These are phyloP conservation scores for Sebastes steindachneri DNA, from an alignment of 2,797 vertebrate genomes.

Conservation along the genomic window DNA sequence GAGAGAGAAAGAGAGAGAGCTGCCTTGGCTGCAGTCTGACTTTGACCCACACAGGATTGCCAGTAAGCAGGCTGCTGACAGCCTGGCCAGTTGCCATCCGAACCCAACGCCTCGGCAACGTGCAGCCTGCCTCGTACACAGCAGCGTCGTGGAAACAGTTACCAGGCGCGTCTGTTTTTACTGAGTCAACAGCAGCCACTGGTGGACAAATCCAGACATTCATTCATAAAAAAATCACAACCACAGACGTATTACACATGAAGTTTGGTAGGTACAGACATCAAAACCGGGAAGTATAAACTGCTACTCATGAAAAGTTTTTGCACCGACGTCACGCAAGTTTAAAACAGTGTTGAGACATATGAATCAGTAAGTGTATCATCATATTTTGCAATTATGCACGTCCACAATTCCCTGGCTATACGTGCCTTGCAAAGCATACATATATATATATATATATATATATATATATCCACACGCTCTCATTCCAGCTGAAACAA, in stretches of 20 bases:
- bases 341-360: background rate
- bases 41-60: constrained; percentile 74
- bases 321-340: background rate
- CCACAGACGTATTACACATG: constrained; percentile 7
- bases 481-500: constrained; percentile 67
- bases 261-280: background rate
- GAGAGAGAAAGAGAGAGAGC: constrained; percentile 28
- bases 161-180: constrained; percentile 42
- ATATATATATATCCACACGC: constrained; percentile 11
- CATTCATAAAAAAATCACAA: constrained; percentile 79
- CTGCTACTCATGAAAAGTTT: background rate
- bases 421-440: constrained; percentile 20
- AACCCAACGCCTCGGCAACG: constrained; percentile 77
- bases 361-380: background rate
- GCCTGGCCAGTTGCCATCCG: constrained; percentile 69
- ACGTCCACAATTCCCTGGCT: background rate
- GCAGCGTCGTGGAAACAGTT: constrained; percentile 65
- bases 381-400: background rate
- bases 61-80: constrained; percentile 79
- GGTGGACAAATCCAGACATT: constrained; percentile 67
- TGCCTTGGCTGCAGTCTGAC: constrained; percentile 59
- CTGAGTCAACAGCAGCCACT: constrained; percentile 78
- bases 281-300: background rate
- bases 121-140: constrained; percentile 81
- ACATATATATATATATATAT: background rate